These are phyloP conservation scores for Orchestia grillus DNA, from an alignment of 1,140 invertebrate species.

Conservation along the genomic window DNA sequence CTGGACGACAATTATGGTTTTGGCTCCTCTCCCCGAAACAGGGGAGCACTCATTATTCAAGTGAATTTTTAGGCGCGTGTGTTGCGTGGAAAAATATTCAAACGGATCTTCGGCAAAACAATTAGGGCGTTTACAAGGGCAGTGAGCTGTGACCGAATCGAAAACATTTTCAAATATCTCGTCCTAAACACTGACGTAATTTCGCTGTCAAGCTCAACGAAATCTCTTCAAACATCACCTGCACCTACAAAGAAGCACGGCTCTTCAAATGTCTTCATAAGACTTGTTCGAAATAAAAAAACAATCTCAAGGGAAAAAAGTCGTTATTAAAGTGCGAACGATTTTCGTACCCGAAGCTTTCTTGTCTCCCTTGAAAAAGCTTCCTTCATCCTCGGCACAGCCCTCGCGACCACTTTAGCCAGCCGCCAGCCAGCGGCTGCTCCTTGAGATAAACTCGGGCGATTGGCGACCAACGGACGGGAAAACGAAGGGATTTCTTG, in stretches of 20 bases:
- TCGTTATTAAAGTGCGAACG: background rate
- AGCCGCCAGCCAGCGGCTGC: background rate
- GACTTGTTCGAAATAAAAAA: background rate
- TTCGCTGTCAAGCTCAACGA: too few relatives aligned
- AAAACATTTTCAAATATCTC: too few relatives aligned
- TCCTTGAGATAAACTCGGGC: background rate
- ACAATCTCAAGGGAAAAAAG: background rate
- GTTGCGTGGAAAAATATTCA: too few relatives aligned
- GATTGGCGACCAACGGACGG: conserved; percentile 37
- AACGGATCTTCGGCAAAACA: too few relatives aligned
- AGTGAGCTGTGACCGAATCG: too few relatives aligned
- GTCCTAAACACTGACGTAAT: too few relatives aligned
- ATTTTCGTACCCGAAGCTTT: background rate
- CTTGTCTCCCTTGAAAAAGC: background rate
- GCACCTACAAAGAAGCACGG: too few relatives aligned
- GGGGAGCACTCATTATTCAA: too few relatives aligned
- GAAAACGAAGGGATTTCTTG: conserved; percentile 54
- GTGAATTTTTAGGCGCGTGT: too few relatives aligned
- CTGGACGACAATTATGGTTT: too few relatives aligned
- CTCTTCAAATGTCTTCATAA: background rate
- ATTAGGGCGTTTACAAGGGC: too few relatives aligned
- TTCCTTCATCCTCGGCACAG: background rate
- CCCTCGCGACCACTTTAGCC: background rate
- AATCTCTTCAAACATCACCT: background rate
- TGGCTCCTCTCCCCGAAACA: too few relatives aligned